Conservation (phyloP, 2,888 invertebrate species). For the Zelleria hepariella region DNA sequence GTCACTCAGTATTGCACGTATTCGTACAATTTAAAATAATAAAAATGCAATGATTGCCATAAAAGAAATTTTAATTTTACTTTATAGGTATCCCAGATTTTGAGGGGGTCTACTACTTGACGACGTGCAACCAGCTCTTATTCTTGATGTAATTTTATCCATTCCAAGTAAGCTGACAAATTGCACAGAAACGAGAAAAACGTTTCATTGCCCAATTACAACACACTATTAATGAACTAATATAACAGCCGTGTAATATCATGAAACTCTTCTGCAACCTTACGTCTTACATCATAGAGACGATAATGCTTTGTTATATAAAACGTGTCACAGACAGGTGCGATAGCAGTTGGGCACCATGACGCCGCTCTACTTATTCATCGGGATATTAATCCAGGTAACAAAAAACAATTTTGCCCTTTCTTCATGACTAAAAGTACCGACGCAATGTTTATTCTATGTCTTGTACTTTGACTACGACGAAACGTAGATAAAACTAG, state of each 20-base stretch:
- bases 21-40: too few relatives aligned
- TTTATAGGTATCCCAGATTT: too few relatives aligned
- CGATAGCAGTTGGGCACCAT: conserved; percentile 2
- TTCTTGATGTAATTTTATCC: neutral
- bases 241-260: neutral
- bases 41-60: too few relatives aligned
- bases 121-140: too few relatives aligned
- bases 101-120: too few relatives aligned
- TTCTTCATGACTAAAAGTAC: too few relatives aligned
- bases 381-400: conserved; percentile 54
- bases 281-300: neutral
- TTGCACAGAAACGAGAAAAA: neutral
- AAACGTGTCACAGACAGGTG: conserved; percentile 1
- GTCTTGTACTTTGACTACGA: too few relatives aligned
- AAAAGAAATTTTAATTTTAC: too few relatives aligned
- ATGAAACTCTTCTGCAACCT: neutral
- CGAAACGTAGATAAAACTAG: too few relatives aligned
- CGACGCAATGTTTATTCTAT: too few relatives aligned
- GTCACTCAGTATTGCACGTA: too few relatives aligned
- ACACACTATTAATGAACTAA: neutral
- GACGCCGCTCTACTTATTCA: conserved; percentile 1
- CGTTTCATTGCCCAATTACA: neutral
- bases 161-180: neutral
- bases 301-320: neutral
- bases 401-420: conserved; percentile 4